A percentile compares a stretch with the other conserved stretches of the same genome.
Conservation (phyloP, 2,888 invertebrate species). For the Sericinus montela region DNA sequence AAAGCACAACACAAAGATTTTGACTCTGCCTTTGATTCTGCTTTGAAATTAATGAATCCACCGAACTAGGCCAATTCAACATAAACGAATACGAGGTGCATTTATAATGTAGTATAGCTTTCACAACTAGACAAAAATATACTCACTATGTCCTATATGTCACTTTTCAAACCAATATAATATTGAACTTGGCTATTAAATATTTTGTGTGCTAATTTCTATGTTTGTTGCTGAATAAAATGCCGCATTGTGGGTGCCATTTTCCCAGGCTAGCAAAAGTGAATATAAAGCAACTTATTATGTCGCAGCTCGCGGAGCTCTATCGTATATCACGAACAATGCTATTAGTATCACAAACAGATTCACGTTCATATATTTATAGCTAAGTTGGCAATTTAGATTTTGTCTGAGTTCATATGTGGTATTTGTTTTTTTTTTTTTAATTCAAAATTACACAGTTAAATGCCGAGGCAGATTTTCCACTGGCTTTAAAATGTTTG, state of each 20-base stretch:
- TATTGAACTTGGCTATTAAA: neutral
- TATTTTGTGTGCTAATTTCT: neutral
- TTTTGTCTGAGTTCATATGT: neutral
- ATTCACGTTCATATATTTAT: slow-evolving; percentile 10
- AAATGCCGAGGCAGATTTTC: no score
- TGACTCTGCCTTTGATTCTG: no score
- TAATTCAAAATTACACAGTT: no score
- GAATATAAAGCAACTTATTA: slow-evolving; percentile 18
- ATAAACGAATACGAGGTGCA: no score
- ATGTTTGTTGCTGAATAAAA: neutral
- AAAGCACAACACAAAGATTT: no score
- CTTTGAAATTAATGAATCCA: no score
- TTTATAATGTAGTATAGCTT: no score
- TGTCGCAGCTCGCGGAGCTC: slow-evolving; percentile 10
- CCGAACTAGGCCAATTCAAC: no score
- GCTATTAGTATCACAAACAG: slow-evolving; percentile 17
- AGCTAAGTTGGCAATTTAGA: neutral
- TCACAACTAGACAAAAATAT: no score
- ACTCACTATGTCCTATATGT: no score
- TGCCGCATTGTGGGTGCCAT: slow-evolving; percentile 1
- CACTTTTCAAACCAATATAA: neutral
- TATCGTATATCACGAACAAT: slow-evolving; percentile 14
- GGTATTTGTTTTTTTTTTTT: neutral
- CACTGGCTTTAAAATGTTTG: no score
- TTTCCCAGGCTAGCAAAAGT: neutral